Base-by-base conservation (phyloP, 2,797 vertebrate genomes). In the Myripristis murdjan region DNA sequence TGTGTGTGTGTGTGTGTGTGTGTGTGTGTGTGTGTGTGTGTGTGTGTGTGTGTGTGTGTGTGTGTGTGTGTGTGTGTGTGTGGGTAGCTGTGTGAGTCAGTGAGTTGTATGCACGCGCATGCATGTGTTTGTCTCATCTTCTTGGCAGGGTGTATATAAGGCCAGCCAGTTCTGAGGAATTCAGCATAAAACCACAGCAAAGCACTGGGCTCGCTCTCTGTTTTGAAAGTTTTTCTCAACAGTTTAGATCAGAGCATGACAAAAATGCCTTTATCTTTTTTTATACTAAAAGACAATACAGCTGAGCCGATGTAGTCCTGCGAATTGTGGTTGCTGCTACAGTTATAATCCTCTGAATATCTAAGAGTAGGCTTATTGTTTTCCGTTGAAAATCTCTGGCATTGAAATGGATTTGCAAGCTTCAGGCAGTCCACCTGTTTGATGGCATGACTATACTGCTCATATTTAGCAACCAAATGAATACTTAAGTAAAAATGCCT, bases 111-210 rank as follows among this genome's bases (percentile, higher is more conserved):
- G n/a, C n/a, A n/a, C n/a, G n/a, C n/a, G n/a, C n/a, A n/a, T n/a
- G n/a, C n/a, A n/a, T n/a, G n/a, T n/a, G n/a, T n/a, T n/a, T n/a
- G n/a, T n/a, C n/a, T n/a, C 20, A 64, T 73, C 73, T 85, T 65
- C 59, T 72, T 55, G 1, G 64, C 33, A 26, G 52, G 22, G 51
- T 48, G 55, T 41, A 31, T 20, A 8, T 33, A 43, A 63, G 70
- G 72, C 41, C 62, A 52, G 74, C 53, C 23, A 65, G 53, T 48
- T 63, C 63, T 66, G 56, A 28, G 64, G 81, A 77, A 80, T 75
- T 35, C 56, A n/a, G 28, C 58, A 54, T 64, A 33, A 85, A 70
- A 54, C 46, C 75, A 60, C 61, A 75, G 49, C 56, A 61, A 49
- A 68, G 69, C 43, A 6, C 26, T n/a, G 49, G 31, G 58, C 51